These are phyloP conservation scores for Atrina japonica DNA, from an alignment of 2,888 invertebrate species.

Conservation along the genomic window DNA sequence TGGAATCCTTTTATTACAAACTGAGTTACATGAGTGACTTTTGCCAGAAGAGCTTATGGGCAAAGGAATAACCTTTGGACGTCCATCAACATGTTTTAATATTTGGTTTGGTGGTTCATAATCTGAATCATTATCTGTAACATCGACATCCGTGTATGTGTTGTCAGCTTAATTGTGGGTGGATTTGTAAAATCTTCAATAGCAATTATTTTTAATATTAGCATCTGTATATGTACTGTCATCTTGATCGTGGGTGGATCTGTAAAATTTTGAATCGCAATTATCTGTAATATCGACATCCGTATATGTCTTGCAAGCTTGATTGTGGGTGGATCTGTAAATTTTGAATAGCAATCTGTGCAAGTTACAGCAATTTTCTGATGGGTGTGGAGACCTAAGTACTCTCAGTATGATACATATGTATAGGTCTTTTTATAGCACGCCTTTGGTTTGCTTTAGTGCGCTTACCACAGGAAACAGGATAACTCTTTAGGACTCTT, in stretches of 20 bases:
- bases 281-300: not conserved
- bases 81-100: not conserved
- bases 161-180: not conserved
- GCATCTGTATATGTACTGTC: too few relatives aligned
- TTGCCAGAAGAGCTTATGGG: slow-evolving; percentile 16
- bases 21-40: slow-evolving; percentile 15
- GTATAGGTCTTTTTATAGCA: not conserved
- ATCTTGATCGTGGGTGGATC: not conserved
- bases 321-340: not conserved
- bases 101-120: slow-evolving; percentile 8
- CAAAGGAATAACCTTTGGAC: slow-evolving; percentile 13
- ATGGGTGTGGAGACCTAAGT: not conserved
- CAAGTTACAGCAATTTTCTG: slow-evolving; percentile 8
- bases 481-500: too few relatives aligned
- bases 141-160: too few relatives aligned
- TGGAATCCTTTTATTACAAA: not conserved
- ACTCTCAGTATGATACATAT: slow-evolving; percentile 6
- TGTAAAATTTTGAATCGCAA: slow-evolving; percentile 20
- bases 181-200: slow-evolving; percentile 14
- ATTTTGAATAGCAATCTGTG: slow-evolving; percentile 6
- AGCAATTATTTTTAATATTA: not conserved
- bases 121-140: not conserved
- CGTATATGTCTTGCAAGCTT: not conserved
- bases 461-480: too few relatives aligned
- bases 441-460: slow-evolving; percentile 14